Base-by-base conservation (phyloP, 2,888 invertebrate species). In the Desoria tigrina region DNA sequence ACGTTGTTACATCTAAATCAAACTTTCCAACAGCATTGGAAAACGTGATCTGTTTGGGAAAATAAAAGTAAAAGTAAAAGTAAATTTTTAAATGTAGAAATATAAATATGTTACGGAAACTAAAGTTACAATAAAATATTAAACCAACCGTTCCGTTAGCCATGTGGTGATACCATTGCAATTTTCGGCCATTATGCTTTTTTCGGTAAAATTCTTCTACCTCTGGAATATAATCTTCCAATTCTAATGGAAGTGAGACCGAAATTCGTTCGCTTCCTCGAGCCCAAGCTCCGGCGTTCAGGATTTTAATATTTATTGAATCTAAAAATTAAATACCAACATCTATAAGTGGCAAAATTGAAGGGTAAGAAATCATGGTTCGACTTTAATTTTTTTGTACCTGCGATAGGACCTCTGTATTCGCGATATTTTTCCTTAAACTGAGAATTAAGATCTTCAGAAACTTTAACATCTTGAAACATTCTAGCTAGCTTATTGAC, bases 151-250 rank as follows among this genome's bases (percentile, higher is more conserved):
- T 96, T 76, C 98, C 99, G 82, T 98, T 98, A 74, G 97, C 96
- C 97, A 98, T 98, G 79, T 98, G 96, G 82, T 99, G 98, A 81
- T 98, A 84, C 99, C 99, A 99, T 82, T 96, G 95, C 65, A 99
- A 83, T 81, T 98, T 98, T 63, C 99, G 85, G 9, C 99, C 99
- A 77, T 91, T 94, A 83, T 99, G 98, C 81, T 97, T 96, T 78
- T 90, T 92, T 80, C 93, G 90, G 81, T 99, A 99, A 83, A 98
- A 98, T 74, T 97, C 96, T 82, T 99, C 99, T 26, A 99, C 93
- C 82, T 99, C 97, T 1, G 98, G 98, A 78, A 99, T 96, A 80
- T 96, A 96, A 81, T 99, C 99, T 82, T 99, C 99, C 76, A 99
- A 82, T 82, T 99, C 98, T 77, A 95, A 86, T 21, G 99, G 99